Base-by-base conservation (phyloP, 2,113 vertebrate genomes). In the Monopterus albus region DNA sequence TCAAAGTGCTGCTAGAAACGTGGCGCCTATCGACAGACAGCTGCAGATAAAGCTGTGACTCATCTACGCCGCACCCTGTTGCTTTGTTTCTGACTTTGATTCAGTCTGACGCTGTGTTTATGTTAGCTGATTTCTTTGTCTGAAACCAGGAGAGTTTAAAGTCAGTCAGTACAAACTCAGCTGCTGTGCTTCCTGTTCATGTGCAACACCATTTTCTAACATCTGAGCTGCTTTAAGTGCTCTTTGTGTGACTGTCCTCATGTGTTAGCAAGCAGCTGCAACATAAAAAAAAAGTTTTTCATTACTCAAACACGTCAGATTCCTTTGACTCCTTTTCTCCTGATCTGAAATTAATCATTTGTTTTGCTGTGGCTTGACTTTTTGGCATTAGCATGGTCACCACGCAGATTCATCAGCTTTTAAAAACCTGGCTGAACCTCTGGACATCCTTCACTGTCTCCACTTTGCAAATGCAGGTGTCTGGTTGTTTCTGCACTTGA, bases 261-360 rank as follows among this genome's bases (percentile, higher is more conserved):
- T 33, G 8, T 17, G n/a, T 29, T 39, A 36, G n/a, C 4, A 58
- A n/a, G n/a, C n/a, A n/a, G n/a, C n/a, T n/a, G n/a, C n/a, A n/a
- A n/a, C n/a, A n/a, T n/a, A n/a, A n/a, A n/a, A n/a, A n/a, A n/a
- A n/a, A n/a, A n/a, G n/a, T n/a, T n/a, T n/a, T n/a, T n/a, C n/a
- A n/a, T n/a, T n/a, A n/a, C n/a, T n/a, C n/a, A n/a, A n/a, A n/a
- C n/a, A n/a, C n/a, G n/a, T n/a, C n/a, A n/a, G n/a, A n/a, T n/a
- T n/a, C n/a, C n/a, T 60, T 17, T 43, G 57, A 43, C 57, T 76
- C 42, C 28, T 11, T 65, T 65, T 55, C 61, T 63, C 40, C n/a
- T n/a, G n/a, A n/a, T n/a, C n/a, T n/a, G n/a, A n/a, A n/a, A n/a
- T n/a, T n/a, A n/a, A n/a, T n/a, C 17, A 31, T 38, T 12, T 15